A percentile compares a stretch with the other conserved stretches of the same genome.
Conservation (phyloP, 1,140 invertebrate species). For the Lysiphlebus fabarum region DNA sequence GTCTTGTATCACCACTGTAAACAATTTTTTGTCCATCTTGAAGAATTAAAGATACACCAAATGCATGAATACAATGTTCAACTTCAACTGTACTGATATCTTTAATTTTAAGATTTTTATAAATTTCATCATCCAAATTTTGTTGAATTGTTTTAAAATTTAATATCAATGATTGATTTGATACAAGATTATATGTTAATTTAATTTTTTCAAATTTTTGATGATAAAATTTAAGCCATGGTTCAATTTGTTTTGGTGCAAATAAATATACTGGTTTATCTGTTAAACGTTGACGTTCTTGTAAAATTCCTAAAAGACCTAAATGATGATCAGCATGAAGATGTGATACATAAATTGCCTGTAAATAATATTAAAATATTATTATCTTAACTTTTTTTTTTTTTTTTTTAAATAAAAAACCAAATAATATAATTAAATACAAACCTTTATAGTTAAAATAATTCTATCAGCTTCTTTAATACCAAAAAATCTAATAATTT, state of each 20-base stretch:
- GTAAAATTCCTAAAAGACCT: slow-evolving; percentile 71
- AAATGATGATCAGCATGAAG: slow-evolving; percentile 95
- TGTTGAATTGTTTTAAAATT: slow-evolving; percentile 6
- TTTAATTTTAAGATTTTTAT: slow-evolving; percentile 49
- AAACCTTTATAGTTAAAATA: slow-evolving; percentile 63
- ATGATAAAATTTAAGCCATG: slow-evolving; percentile 74
- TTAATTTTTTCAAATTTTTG: slow-evolving; percentile 67
- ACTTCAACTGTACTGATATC: slow-evolving; percentile 69
- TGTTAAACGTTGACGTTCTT: slow-evolving; percentile 58
- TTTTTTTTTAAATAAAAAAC: too few species aligned
- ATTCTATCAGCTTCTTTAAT: slow-evolving; percentile 59
- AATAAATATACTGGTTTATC: slow-evolving; percentile 61
- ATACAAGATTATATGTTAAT: slow-evolving; percentile 60
- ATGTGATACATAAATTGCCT: slow-evolving; percentile 88
- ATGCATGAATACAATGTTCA: slow-evolving; percentile 78
- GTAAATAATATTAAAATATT: too few species aligned
- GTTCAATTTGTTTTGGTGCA: slow-evolving; percentile 71
- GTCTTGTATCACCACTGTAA: slow-evolving; percentile 95
- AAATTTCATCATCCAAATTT: slow-evolving; percentile 22
- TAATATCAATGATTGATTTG: slow-evolving; percentile 61
- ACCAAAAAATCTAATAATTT: slow-evolving; percentile 83
- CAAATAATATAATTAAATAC: too few species aligned
- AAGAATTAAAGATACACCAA: slow-evolving; percentile 69
- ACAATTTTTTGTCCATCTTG: slow-evolving; percentile 74
- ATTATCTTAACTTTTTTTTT: too few species aligned